These are phyloP conservation scores for Microcebus murinus DNA, from an alignment of 2,113 vertebrate genomes.

Conservation along the genomic window DNA sequence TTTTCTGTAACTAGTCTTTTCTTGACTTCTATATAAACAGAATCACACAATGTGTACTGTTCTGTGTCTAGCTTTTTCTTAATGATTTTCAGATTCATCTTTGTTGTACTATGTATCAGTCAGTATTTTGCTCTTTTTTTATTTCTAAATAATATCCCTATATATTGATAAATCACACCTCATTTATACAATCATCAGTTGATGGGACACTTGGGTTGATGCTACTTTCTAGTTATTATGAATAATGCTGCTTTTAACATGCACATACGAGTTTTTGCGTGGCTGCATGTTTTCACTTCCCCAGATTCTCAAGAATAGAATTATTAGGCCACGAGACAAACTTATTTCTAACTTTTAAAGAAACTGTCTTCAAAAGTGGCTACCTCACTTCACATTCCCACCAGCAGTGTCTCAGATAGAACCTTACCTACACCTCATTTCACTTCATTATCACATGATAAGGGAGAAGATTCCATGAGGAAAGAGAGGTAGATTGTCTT, in stretches of 20 bases:
- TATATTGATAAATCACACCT: not conserved
- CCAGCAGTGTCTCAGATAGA: not conserved
- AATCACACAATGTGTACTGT: not conserved
- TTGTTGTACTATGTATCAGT: not conserved
- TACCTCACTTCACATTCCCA: not conserved
- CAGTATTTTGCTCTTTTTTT: not conserved
- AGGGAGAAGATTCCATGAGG: not conserved
- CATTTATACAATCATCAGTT: not conserved
- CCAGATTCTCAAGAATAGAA: not conserved
- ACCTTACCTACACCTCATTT: not conserved
- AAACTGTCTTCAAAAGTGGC: not conserved
- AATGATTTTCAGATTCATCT: not conserved
- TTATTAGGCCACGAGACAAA: not conserved
- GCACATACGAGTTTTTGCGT: fast-evolving
- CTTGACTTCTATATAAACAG: not conserved
- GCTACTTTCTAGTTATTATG: not conserved
- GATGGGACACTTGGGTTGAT: not conserved
- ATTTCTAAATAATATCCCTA: not conserved
- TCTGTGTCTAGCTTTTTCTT: not conserved
- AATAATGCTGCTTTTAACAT: not conserved
- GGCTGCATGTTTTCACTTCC: not conserved
- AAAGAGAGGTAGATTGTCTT: not conserved
- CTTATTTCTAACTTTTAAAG: not conserved
- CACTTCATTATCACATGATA: not conserved
- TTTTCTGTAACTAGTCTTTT: not conserved